Evolutionary conservation across 2,113 vertebrate genomes (phyloP).

Genomic region (Rafetus swinhoei): DNA sequence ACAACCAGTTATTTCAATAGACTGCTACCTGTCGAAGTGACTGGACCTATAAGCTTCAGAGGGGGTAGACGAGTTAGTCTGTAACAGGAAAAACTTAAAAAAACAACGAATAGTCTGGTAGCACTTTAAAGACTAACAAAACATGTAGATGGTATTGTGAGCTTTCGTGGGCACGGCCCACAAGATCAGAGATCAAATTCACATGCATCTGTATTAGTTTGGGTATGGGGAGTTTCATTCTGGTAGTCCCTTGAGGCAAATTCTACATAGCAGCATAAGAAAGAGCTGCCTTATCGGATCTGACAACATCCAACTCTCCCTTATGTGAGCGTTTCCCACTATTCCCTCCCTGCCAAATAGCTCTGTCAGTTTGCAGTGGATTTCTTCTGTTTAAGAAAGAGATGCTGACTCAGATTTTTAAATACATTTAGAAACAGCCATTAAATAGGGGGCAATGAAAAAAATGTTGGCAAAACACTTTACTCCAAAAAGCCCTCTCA

Average conservation of each 20-base stretch:
- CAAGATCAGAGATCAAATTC: conserved; percentile 75
- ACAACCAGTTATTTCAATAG: neutral
- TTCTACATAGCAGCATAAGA: conserved; percentile 78
- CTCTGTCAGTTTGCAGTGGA: conserved; percentile 72
- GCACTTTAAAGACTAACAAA: too few species aligned
- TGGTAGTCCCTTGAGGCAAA: conserved; percentile 75
- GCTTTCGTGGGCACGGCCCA: neutral
- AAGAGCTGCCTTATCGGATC: conserved; percentile 78
- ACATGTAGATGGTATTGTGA: too few species aligned
- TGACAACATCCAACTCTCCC: conserved; percentile 78
- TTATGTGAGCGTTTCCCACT: conserved; percentile 72
- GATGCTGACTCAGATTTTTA: conserved; percentile 56
- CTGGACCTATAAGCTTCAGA: neutral
- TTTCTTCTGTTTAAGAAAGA: conserved; percentile 27
- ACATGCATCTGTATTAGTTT: conserved; percentile 78
- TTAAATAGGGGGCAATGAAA: conserved; percentile 57
- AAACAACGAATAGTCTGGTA: too few species aligned
- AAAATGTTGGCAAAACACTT: conserved; percentile 37
- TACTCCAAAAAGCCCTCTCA: conserved; percentile 30
- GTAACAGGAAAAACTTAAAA: too few species aligned
- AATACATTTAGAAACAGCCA: conserved; percentile 63
- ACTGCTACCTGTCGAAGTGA: conserved; percentile 21
- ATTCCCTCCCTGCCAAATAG: conserved; percentile 74
- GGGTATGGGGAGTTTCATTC: conserved; percentile 76
- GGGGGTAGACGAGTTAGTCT: too few species aligned